Conservation (phyloP, 2,797 vertebrate genomes). For the Crocodylus rhombifer region DNA sequence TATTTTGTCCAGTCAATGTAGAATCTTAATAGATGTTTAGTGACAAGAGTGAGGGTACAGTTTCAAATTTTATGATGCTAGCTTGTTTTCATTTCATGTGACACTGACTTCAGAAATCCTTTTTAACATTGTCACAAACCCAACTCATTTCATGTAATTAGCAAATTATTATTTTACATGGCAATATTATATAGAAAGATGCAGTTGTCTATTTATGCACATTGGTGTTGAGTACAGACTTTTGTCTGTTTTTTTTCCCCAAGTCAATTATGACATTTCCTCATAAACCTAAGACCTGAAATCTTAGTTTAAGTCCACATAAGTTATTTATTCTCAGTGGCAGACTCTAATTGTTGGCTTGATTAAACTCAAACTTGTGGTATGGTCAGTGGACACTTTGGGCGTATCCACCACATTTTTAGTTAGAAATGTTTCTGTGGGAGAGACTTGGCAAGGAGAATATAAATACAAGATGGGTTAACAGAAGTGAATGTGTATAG, state of each 20-base stretch:
- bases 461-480: slow-evolving; percentile 46
- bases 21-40: background rate
- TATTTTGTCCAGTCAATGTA: background rate
- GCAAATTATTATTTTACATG: background rate
- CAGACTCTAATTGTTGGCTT: background rate
- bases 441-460: slow-evolving; percentile 46
- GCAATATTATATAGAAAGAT: background rate
- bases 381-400: slow-evolving; percentile 49
- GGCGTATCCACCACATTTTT: slow-evolving; percentile 6
- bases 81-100: background rate
- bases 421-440: slow-evolving; percentile 55
- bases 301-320: too few relatives aligned
- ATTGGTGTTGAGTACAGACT: background rate
- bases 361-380: slow-evolving; percentile 5
- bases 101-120: background rate
- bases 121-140: accelerated
- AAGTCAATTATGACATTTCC: too few relatives aligned
- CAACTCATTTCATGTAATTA: background rate
- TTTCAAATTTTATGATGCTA: background rate
- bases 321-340: slow-evolving; percentile 11
- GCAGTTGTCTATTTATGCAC: background rate
- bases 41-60: background rate
- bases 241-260: background rate
- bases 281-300: too few relatives aligned
- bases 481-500: background rate